Base-by-base conservation (phyloP, 2,113 vertebrate species). In the Climacteris rufus region DNA sequence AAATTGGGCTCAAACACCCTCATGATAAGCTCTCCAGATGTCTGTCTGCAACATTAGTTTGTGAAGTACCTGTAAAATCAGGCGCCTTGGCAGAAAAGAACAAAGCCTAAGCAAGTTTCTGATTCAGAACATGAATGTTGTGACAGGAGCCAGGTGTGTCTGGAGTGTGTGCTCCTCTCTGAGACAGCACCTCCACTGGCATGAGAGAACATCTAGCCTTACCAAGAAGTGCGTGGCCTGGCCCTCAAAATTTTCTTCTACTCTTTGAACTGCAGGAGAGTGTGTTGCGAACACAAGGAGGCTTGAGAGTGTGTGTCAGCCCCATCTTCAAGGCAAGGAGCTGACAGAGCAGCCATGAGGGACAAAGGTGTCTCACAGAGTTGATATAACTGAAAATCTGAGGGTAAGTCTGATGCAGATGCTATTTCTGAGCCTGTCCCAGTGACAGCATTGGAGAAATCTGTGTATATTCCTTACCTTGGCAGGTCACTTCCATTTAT, bases 1-100 rank as follows among this genome's bases (percentile, higher is more conserved):
- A 84, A 92, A 91, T 91, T 50, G 82, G 12, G 60, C 35, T 89
- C 47, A 44, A 77, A 60, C 21, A n/a, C 17, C 11, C 33, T 81
- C 42, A 14, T 5, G 54, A 94, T 93, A 97, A 97, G 33, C n/a
- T 88, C 2, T 1, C 85, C 94, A 94, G 91, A 91, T 47, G 47
- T 56, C 60, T 1, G 0, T 87, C 87, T 90, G 76, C 39, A 85
- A 12, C 20, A 54, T 61, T 53, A 45, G n/a, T 88, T 83, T 61
- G 44, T 69, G 42, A 89, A 90, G 64, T 11, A 76, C 78, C 61
- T 61, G 56, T 31, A 75, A 83, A 94, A 93, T 56, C 54, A 90
- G 56, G n/a, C 6, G 17, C 7, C 47, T 70, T 54, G 63, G 35
- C 76, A 86, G 78, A 80, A 42, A 12, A n/a, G 49, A 77, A 64